Conservation (phyloP, 2,888 invertebrate genomes). For the Oxystoma pomonae region DNA sequence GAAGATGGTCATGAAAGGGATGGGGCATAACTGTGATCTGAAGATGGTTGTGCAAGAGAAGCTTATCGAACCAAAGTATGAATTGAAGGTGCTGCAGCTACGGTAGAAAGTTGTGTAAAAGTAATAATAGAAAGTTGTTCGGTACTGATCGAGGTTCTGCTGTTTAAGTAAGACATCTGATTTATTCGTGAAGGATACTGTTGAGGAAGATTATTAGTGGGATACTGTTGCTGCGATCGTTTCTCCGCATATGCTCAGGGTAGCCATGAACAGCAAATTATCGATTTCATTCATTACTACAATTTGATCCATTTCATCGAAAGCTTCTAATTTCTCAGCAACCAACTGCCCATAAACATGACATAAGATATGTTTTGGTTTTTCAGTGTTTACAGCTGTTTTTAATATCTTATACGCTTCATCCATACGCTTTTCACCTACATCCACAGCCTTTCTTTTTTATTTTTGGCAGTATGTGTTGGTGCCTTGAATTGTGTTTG, state of each 20-base stretch:
- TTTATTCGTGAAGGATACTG: no score
- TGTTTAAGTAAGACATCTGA: no score
- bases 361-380: constrained; percentile 11
- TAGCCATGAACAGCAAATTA: constrained; percentile 17
- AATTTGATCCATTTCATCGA: constrained; percentile 15
- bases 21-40: constrained; percentile 13
- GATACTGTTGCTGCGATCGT: constrained; percentile 11
- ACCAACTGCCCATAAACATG: constrained; percentile 16
- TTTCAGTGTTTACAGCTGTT: constrained; percentile 12
- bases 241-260: constrained; percentile 16
- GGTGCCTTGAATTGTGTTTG: no score
- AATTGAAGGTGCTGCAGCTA: neutral
- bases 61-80: constrained; percentile 11
- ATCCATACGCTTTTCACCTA: constrained; percentile 14
- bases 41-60: constrained; percentile 14
- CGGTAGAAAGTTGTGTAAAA: neutral
- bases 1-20: no score
- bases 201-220: constrained; percentile 13
- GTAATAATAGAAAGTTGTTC: constrained; percentile 10
- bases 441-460: no score
- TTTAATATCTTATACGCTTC: constrained; percentile 9
- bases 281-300: constrained; percentile 18
- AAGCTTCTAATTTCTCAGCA: constrained; percentile 17
- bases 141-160: no score
- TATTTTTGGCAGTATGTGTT: no score